Evolutionary conservation across 2,888 invertebrate species (phyloP).

Genomic region (Carterocephalus palaemon): DNA sequence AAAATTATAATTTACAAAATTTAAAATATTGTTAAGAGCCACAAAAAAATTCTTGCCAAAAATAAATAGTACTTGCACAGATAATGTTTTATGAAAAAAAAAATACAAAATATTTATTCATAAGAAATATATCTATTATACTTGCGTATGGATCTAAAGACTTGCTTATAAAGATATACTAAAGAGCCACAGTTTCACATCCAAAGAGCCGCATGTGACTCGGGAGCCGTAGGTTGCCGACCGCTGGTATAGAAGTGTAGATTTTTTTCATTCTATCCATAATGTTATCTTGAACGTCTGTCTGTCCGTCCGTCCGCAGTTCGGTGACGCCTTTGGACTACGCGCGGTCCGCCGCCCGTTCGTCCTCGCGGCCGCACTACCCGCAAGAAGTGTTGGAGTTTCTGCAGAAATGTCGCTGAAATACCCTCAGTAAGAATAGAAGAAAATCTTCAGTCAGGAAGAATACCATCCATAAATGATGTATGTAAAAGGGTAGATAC

Average conservation of each 20-base stretch:
- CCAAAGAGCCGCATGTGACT: too few species aligned
- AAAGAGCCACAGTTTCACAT: too few species aligned
- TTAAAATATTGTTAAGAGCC: too few species aligned
- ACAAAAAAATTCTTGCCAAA: too few species aligned
- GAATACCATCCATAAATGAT: neutral
- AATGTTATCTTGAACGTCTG: neutral
- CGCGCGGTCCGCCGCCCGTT: slow-evolving; percentile 56
- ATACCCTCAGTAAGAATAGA: too few species aligned
- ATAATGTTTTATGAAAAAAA: too few species aligned
- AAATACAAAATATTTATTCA: too few species aligned
- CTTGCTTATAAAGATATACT: neutral
- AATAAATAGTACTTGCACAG: too few species aligned
- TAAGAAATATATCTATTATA: too few species aligned
- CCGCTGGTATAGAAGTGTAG: neutral
- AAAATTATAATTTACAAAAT: too few species aligned
- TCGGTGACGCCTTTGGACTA: slow-evolving; percentile 60
- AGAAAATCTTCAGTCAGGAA: neutral
- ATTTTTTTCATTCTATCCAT: neutral
- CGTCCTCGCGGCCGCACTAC: slow-evolving; percentile 50
- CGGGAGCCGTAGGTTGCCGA: neutral
- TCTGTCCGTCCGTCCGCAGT: slow-evolving; percentile 38
- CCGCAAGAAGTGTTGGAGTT: slow-evolving; percentile 63
- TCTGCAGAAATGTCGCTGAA: slow-evolving; percentile 64
- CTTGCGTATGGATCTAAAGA: neutral
- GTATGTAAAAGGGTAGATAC: too few species aligned